Evolutionary conservation across 2,113 vertebrate genomes (phyloP), one percentile per base, ranked within the genome.

Genomic region (Platichthys flesus): DNA sequence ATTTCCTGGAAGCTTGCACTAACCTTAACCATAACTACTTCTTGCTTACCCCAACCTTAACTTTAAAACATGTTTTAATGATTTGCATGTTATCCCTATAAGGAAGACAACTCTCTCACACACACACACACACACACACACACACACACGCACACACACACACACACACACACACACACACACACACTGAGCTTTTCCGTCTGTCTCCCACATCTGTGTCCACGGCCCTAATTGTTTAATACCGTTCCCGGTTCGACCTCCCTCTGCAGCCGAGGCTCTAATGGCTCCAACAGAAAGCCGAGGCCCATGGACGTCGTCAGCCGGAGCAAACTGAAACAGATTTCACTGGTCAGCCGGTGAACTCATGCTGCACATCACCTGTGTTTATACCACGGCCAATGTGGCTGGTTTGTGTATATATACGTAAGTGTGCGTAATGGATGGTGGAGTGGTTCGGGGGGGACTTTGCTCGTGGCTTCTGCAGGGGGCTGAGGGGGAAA

Each of bases 141-240:
- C 51, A n/a, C 56, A 58, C 56, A 14, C 23, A 28, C 56, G 16
- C 24, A 16, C 24, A n/a, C 55, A 57, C 55, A 13, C 23, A 26
- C 56, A 28, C 24, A n/a, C 51, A n/a, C 51, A n/a, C 51, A 54
- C 51, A n/a, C 56, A 58, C 51, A n/a, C 56, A 58, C 56, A 14
- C 23, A 28, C 56, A 28, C 24, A 16, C 24, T 28, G 2, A 73
- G n/a, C 51, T 65, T 61, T 79, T 57, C 61, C 67, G 37, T 52
- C 72, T 71, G 56, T 66, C 57, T 71, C 73, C 78, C 60, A 89
- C 83, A 83, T 88, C 76, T 85, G 81, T 71, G 40, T 85, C 65
- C 76, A 42, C 26, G 71, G 70, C 31, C 24, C 74, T 85, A 87
- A 91, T 87, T 85, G 82, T 83, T 86, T 71, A 81, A 84, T 85